Base-by-base conservation (phyloP, 2,797 vertebrate species). In the Tenualosa ilisha region DNA sequence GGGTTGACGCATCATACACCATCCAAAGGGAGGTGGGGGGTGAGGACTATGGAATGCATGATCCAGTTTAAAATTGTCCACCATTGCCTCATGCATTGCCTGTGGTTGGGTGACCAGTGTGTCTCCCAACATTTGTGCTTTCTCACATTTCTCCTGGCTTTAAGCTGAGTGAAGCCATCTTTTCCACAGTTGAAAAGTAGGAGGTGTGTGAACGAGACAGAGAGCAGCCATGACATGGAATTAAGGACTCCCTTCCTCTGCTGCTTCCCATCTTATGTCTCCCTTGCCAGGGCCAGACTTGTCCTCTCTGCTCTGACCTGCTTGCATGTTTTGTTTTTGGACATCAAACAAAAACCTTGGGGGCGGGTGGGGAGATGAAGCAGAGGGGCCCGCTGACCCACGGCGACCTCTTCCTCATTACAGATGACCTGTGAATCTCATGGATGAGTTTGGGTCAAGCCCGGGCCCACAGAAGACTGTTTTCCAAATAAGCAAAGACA, bases 361-460 rank as follows among this genome's bases (percentile, higher is more conserved):
- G 31, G 31, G 31, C 68, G 50, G 81, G 63, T 15, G 17, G 85
- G 85, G 53, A 82, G 86, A 90, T 88, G 31, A 86, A 86, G 84
- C 12, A 20, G 7, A 49, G 84, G 68, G 68, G 31, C 49, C 26
- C 20, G 31, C 56, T n/a, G 59, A 81, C 68, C 37, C 68, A 6
- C 75, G 82, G 86, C 24, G 81, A 87, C 84, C 83, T 88, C 65
- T 82, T 56, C 54, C 84, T 89, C 86, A 88, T 90, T 90, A 90
- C 61, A 79, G 22, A 82, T 86, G 88, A 90, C 85, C 82, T 84
- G 40, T 40, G 53, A 37, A 83, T 83, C 85, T 87, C 85, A 84
- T 49, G 81, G 75, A 54, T 79, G 84, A 72, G 68, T 82, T 72
- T 37, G 63, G 85, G 56, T 65, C 63, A 1, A 85, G 86, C 88